Percentiles rank a stretch among this genome's conserved stretches.
These are phyloP conservation scores for Brachionus paranguensis DNA, from an alignment of 1,140 invertebrate genomes.

Conservation along the genomic window DNA sequence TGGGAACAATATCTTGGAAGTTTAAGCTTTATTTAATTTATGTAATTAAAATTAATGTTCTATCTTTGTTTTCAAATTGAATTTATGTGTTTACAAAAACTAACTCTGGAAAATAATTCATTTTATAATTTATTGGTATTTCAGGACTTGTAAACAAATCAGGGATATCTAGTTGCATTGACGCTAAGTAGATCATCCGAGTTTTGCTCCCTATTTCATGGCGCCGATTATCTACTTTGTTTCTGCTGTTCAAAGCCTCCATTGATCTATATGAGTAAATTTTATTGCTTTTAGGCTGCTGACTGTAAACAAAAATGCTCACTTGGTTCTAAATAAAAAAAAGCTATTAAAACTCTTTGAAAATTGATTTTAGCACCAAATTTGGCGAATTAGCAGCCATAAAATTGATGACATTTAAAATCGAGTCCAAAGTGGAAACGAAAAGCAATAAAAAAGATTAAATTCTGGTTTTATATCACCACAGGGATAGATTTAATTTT, in stretches of 20 bases:
- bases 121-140: slow-evolving; percentile 8
- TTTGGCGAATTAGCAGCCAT: background rate
- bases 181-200: background rate
- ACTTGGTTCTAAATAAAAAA: background rate
- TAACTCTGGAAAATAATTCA: background rate
- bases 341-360: slow-evolving; percentile 22
- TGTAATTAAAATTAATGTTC: slow-evolving; percentile 10
- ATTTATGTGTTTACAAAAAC: slow-evolving; percentile 8
- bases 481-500: slow-evolving; percentile 5
- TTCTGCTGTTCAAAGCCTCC: background rate
- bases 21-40: background rate
- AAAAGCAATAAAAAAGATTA: slow-evolving; percentile 21
- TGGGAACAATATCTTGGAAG: background rate
- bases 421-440: background rate
- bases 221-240: background rate
- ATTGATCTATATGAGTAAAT: slow-evolving; percentile 27
- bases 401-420: slow-evolving; percentile 22
- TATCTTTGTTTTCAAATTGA: background rate
- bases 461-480: slow-evolving; percentile 11
- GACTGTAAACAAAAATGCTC: background rate
- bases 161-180: background rate
- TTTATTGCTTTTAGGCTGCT: slow-evolving; percentile 1
- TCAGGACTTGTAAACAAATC: background rate
- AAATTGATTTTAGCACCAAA: slow-evolving; percentile 19
- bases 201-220: background rate